These are phyloP conservation scores for Crypturellus tataupa DNA, from an alignment of 2,797 vertebrate genomes.

Conservation along the genomic window DNA sequence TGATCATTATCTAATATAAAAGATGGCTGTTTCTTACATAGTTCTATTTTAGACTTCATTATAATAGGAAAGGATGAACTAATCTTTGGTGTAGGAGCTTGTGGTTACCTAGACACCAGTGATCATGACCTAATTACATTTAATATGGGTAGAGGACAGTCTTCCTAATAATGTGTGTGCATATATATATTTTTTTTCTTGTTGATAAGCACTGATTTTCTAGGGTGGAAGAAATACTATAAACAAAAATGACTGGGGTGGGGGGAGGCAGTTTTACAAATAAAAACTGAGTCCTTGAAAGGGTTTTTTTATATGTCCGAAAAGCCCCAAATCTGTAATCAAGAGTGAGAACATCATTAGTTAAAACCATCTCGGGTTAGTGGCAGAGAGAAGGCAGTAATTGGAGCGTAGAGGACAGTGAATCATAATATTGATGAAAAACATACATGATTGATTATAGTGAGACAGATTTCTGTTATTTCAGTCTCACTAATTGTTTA, in stretches of 20 bases:
- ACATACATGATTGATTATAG: conserved; percentile 33
- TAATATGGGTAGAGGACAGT: background rate
- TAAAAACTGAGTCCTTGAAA: background rate
- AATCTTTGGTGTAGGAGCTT: conserved; percentile 13
- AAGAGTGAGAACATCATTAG: background rate
- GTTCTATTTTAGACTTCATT: background rate
- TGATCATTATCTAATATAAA: background rate
- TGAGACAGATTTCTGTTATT: conserved; percentile 11
- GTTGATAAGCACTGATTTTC: background rate
- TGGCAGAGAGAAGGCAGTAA: conserved; percentile 21
- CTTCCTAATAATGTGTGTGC: background rate
- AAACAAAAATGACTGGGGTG: background rate
- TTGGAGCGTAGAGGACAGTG: background rate
- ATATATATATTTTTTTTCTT: background rate
- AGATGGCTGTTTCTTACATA: background rate
- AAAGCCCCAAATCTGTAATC: conserved; percentile 17
- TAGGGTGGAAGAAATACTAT: background rate
- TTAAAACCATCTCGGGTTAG: background rate
- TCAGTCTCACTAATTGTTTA: conserved; percentile 29
- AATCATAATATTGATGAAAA: conserved; percentile 42
- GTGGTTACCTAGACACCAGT: conserved; percentile 48
- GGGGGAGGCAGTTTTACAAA: background rate
- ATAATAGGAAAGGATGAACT: conserved; percentile 20
- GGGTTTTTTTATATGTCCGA: background rate
- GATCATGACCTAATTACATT: conserved; percentile 51